Conservation (phyloP, 2,888 invertebrate species). For the Orgyia antiqua region DNA sequence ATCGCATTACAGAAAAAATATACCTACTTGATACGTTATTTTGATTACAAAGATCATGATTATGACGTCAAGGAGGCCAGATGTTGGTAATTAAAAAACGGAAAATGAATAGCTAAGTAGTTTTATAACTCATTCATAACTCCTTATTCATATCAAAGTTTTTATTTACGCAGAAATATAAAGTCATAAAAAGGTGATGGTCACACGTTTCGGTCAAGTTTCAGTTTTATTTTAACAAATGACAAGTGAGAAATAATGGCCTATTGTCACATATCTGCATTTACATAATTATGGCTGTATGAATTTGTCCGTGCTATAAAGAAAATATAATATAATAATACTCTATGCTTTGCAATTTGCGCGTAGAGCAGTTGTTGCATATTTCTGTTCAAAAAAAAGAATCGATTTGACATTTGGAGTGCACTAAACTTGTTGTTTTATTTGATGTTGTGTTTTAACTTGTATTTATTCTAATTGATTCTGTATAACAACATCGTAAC, state of each 20-base stretch:
- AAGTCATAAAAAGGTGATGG: slow-evolving; percentile 12
- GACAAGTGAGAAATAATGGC: slow-evolving; percentile 27
- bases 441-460: neutral
- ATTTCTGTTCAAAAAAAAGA: slow-evolving; percentile 15
- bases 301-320: slow-evolving; percentile 18
- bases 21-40: no score
- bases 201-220: slow-evolving; percentile 2
- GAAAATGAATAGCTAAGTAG: no score
- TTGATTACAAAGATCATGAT: no score
- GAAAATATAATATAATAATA: slow-evolving; percentile 14
- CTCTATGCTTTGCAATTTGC: slow-evolving; percentile 10
- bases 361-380: slow-evolving; percentile 17
- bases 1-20: no score
- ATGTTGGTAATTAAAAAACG: no score
- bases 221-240: slow-evolving; percentile 9
- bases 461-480: neutral
- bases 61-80: no score
- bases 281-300: slow-evolving; percentile 23
- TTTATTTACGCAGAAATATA: no score
- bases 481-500: no score
- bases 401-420: slow-evolving; percentile 7
- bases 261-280: slow-evolving; percentile 23
- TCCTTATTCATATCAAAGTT: no score
- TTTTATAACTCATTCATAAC: no score
- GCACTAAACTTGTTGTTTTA: neutral